Percentiles rank a stretch among this genome's conserved stretches.
These are phyloP conservation scores for Takifugu bimaculatus DNA, from an alignment of 2,113 vertebrate genomes.

Conservation along the genomic window DNA sequence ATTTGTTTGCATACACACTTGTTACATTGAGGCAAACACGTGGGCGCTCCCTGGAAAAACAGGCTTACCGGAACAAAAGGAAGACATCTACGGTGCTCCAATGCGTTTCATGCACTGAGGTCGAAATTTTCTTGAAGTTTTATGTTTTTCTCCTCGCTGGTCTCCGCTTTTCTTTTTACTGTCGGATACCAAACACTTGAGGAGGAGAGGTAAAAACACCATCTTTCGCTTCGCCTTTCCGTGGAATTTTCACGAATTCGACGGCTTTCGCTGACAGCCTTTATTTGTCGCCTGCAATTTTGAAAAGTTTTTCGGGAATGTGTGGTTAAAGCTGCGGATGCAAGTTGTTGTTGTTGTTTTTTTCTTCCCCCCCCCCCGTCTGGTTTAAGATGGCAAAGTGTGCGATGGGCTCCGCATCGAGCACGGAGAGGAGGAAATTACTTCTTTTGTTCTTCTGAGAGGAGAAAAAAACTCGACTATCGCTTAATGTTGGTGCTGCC, in stretches of 20 bases:
- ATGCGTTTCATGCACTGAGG: conserved; percentile 76
- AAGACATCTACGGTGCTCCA: conserved; percentile 69
- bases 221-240: conserved; percentile 40
- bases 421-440: conserved; percentile 64
- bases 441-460: conserved; percentile 71
- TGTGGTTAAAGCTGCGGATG: conserved; percentile 66
- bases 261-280: conserved; percentile 52
- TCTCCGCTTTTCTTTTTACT: conserved; percentile 72
- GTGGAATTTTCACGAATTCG: conserved; percentile 46
- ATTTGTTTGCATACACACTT: conserved; percentile 71
- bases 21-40: conserved; percentile 67
- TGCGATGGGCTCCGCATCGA: conserved; percentile 67
- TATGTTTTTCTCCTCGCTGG: conserved; percentile 73
- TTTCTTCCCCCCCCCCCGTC: conserved; percentile 45
- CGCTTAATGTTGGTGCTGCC: conserved; percentile 32
- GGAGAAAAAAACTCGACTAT: conserved; percentile 20
- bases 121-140: conserved; percentile 81
- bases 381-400: conserved; percentile 65
- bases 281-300: conserved; percentile 66
- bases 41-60: conserved; percentile 61
- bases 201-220: conserved; percentile 74
- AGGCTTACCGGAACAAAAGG: conserved; percentile 66
- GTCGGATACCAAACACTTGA: conserved; percentile 75
- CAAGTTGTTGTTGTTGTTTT: conserved; percentile 57
- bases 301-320: conserved; percentile 71